phyloP scores from a whole-genome alignment of 2,888 invertebrate genomes.

The Willowsia nigromaculata region DNA sequence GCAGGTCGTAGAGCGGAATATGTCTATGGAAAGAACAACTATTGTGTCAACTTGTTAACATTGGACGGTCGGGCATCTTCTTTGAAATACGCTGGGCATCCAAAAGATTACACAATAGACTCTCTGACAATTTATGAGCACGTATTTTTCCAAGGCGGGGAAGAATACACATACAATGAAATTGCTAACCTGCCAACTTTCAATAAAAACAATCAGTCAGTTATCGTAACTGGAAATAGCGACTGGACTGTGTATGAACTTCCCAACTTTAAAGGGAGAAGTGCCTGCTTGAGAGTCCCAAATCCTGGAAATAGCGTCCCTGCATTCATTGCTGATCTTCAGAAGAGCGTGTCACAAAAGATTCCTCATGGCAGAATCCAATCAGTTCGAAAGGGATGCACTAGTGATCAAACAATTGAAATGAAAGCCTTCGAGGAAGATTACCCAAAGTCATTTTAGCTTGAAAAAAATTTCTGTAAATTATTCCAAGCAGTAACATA shows the following conservation, averaged over 20 bases:
- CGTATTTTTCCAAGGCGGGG: background rate
- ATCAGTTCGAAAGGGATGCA: constrained; percentile 13
- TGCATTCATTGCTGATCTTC: background rate
- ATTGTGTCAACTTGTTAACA: background rate
- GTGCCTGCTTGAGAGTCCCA: background rate
- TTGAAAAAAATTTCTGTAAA: too few species aligned
- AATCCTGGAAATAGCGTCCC: background rate
- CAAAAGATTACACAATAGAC: background rate
- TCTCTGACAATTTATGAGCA: background rate
- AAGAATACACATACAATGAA: background rate
- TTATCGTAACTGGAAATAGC: constrained; percentile 1
- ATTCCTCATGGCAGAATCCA: background rate
- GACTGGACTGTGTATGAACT: constrained; percentile 16
- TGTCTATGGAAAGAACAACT: background rate
- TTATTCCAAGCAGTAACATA: too few species aligned
- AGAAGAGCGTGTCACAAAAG: background rate
- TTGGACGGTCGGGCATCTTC: background rate
- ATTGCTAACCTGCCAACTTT: background rate
- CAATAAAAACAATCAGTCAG: background rate
- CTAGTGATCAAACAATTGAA: background rate
- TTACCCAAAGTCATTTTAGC: too few species aligned
- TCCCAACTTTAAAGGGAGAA: background rate
- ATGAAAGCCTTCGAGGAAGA: too few species aligned
- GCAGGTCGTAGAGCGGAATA: background rate
- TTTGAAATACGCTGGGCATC: background rate